A percentile compares a stretch with the other conserved stretches of the same genome.
phyloP scores from a whole-genome alignment of 2,888 invertebrate species.

The Epirrita christyi region DNA sequence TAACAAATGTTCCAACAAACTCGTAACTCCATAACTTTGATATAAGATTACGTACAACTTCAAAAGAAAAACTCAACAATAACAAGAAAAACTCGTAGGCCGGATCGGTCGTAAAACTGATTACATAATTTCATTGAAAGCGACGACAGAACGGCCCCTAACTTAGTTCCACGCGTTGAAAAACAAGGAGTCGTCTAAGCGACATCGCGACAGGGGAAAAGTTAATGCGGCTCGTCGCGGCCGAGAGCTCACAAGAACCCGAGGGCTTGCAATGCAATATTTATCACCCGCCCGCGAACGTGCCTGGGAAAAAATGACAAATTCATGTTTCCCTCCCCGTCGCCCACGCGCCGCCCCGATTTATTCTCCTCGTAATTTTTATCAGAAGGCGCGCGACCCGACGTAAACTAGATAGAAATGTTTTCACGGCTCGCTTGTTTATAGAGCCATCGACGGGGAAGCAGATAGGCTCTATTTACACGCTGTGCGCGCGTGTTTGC shows the following conservation, averaged over 20 bases:
- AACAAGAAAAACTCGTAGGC: conserved; percentile 60
- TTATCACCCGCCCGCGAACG: conserved; percentile 80
- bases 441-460: conserved; percentile 79
- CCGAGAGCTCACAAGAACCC: conserved; percentile 37
- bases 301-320: conserved; percentile 83
- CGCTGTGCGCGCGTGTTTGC: conserved; percentile 66
- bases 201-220: conserved; percentile 63
- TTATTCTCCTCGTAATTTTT: conserved; percentile 80
- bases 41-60: conserved; percentile 33
- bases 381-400: conserved; percentile 73
- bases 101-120: conserved; percentile 77
- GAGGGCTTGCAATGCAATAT: conserved; percentile 80
- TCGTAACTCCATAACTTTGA: conserved; percentile 26
- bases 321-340: conserved; percentile 75
- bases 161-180: conserved; percentile 71
- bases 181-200: conserved; percentile 71
- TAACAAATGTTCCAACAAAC: conserved; percentile 19
- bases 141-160: conserved; percentile 70
- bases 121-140: conserved; percentile 79
- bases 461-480: conserved; percentile 79
- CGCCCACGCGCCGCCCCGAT: conserved; percentile 62
- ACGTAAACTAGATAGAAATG: conserved; percentile 78
- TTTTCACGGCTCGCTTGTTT: conserved; percentile 81
- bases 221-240: conserved; percentile 63
- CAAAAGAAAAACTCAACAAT: conserved; percentile 54